phyloP scores from a whole-genome alignment of 2,113 vertebrate genomes.

The Rhinopomastus cyanomelas region DNA sequence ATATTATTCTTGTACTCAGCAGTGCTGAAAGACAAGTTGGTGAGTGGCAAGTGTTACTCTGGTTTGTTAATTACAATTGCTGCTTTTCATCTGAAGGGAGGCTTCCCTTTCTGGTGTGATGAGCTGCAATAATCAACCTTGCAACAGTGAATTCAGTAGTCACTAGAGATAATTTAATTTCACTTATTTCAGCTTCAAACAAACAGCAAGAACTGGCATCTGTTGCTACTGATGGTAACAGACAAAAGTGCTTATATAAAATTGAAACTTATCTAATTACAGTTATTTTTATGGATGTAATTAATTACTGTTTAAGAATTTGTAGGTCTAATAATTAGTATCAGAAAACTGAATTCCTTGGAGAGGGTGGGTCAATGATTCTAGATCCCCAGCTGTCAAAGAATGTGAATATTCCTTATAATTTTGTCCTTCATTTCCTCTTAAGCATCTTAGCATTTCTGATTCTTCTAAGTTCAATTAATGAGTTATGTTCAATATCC shows the following conservation, averaged over 20 bases:
- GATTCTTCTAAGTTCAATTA: neutral
- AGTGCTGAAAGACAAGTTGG: neutral
- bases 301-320: neutral
- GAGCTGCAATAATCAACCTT: neutral
- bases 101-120: neutral
- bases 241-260: neutral
- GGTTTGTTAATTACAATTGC: neutral
- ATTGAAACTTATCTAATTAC: neutral
- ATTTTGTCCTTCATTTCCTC: neutral
- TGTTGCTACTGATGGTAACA: neutral
- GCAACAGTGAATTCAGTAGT: neutral
- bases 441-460: neutral
- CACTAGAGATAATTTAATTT: neutral
- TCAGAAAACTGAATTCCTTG: neutral
- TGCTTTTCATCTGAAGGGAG: neutral
- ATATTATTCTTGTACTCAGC: neutral
- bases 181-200: neutral
- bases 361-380: neutral
- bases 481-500: rapidly evolving
- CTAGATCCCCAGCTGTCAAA: neutral
- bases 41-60: neutral
- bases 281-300: neutral
- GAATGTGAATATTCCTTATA: neutral
- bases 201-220: neutral
- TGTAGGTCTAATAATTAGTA: neutral